Base-by-base conservation (phyloP, 2,797 vertebrate genomes). In the Acipenser ruthenus region DNA sequence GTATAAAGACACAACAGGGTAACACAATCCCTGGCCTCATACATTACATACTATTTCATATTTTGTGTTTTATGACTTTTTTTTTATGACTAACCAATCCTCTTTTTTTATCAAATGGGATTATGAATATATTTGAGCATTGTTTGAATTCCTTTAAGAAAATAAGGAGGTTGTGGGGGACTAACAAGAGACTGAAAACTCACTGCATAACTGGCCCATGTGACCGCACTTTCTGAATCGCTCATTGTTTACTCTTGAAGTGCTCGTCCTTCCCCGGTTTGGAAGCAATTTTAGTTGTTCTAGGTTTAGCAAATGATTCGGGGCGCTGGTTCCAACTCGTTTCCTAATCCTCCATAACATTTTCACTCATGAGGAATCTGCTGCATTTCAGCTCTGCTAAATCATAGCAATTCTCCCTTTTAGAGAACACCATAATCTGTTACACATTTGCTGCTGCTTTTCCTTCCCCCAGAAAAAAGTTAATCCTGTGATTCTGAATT, bases 221-320 rank as follows among this genome's bases (percentile, higher is more conserved):
- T 80, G 78, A 80, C 71, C 67, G 18, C 18, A 60, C 48, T 37
- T 67, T 47, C 80, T 85, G 82, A 87, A 83, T 86, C 65, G 71
- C 67, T 69, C 76, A 76, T 86, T 87, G 82, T 65, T 72, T 75
- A 72, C 76, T 70, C 69, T 56, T 37, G 8, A 12, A 53, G 56
- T 6, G 56, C 68, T 9, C 9, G 50, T 47, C 62, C 58, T 52
- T 62, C 62, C 47, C 37, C 50, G n/a, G 49, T 53, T 48, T 55
- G 49, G 48, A 63, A 55, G 51, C 13, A 6, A n/a, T 50, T 56
- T 65, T 62, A 62, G 60, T 23, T 6, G 18, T 67, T 56, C 50
- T 37, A 10, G 69, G 60, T 62, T 67, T 65, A 65, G 50, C 55
- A 50, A 56, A 52, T n/a, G 6, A 11, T 49, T 59, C 58, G 8